Evolutionary conservation across 2,113 vertebrate species (phyloP).

Genomic region (Urocynchramus pylzowi): DNA sequence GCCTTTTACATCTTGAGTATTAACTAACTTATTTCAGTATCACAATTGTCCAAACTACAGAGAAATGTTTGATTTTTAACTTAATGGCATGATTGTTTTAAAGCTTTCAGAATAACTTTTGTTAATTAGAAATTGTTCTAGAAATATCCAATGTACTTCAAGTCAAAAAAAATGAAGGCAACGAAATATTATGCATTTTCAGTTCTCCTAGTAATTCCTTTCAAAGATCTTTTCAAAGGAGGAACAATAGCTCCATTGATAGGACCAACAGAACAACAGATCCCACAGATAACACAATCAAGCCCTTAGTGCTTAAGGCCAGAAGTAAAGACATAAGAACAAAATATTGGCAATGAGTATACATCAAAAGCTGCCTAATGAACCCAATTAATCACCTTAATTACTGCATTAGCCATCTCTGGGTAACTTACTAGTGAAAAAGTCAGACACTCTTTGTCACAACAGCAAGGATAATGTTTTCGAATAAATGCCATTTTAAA

Average conservation of each 20-base stretch:
- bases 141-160: not conserved
- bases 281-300: not conserved
- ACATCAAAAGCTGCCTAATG: constrained; percentile 2
- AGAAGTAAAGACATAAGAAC: not conserved
- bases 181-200: not conserved
- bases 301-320: not conserved
- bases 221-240: not conserved
- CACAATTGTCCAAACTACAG: not conserved
- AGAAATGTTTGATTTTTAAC: not conserved
- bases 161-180: not conserved
- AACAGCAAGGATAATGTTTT: not conserved
- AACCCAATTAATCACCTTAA: constrained; percentile 14
- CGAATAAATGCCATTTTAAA: not conserved
- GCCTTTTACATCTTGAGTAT: not conserved
- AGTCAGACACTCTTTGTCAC: not conserved
- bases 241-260: not conserved
- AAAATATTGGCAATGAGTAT: not conserved
- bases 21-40: not conserved
- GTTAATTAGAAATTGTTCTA: not conserved
- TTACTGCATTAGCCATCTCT: not conserved
- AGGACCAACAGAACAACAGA: not conserved
- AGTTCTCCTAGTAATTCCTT: not conserved
- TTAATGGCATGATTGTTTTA: not conserved
- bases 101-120: not conserved
- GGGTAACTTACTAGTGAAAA: not conserved